Conservation (phyloP, 2,888 invertebrate genomes). For the Thecophora atra region DNA sequence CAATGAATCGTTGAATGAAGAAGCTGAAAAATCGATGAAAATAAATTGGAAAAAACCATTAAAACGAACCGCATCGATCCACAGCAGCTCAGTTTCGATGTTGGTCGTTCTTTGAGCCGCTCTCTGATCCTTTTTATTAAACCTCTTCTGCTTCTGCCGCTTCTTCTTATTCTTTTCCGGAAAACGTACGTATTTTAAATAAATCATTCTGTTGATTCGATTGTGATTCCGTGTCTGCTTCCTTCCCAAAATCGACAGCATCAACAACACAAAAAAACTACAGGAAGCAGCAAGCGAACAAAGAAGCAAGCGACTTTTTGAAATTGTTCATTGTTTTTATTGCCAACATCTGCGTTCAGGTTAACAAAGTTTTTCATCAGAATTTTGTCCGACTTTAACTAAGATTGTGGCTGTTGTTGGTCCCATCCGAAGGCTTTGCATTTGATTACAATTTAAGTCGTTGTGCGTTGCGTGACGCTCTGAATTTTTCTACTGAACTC, state of each 20-base stretch:
- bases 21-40: too few relatives aligned
- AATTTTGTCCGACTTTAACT: not conserved
- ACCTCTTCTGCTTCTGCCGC: not conserved
- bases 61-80: too few relatives aligned
- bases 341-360: not conserved
- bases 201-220: too few relatives aligned
- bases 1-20: too few relatives aligned
- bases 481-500: not conserved
- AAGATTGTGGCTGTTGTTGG: slow-evolving; percentile 19
- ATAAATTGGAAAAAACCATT: too few relatives aligned
- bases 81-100: too few relatives aligned
- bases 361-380: not conserved
- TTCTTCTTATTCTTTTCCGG: not conserved
- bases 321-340: not conserved
- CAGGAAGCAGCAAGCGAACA: too few relatives aligned
- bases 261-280: too few relatives aligned
- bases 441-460: not conserved
- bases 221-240: not conserved
- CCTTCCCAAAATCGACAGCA: not conserved
- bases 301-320: not conserved
- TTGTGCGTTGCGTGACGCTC: slow-evolving; percentile 8
- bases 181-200: too few relatives aligned
- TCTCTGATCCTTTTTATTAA: too few relatives aligned
- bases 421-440: slow-evolving; percentile 24
- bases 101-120: too few relatives aligned